Base-by-base conservation (phyloP, 2,797 vertebrate genomes). In the Molossus alvarezi region DNA sequence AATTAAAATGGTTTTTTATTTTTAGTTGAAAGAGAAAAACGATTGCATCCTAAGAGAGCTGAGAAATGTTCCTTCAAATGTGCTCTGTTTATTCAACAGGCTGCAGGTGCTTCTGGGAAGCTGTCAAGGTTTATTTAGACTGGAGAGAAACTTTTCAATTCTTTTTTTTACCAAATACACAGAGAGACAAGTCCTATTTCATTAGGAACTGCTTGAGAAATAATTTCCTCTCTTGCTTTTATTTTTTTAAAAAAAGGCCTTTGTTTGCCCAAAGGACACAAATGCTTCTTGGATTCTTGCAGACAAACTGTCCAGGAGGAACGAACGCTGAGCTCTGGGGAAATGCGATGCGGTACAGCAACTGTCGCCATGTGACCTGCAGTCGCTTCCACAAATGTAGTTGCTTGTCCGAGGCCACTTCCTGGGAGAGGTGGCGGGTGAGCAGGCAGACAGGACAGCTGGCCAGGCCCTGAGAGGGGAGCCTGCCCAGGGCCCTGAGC, bases 81-180 rank as follows among this genome's bases (percentile, higher is more conserved):
- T 86, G 81, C n/a, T 92, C 37, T 77, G 73, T 93, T 97, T 95
- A 94, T 85, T 84, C 92, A 82, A 91, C 60, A 82, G 90, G 73
- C 84, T 85, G 77, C 4, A 7, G 25, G 93, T 76, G 58, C 73
- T 96, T 87, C 73, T 94, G 79, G 76, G 37, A 95, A 92, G 77
- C 64, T 83, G 45, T 92, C 64, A 95, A 64, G 4, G 2, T 88
- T 80, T 94, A 82, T 82, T 90, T 91, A 95, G 33, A 41, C 41
- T 86, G 84, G 69, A 81, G 33, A 89, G 25, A 92, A 75, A 6
- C 8, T 62, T 79, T 88, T 72, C 8, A 20, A 51, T n/a, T 23
- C 41, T 53, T 29, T 62, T 62, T 45, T 80, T 64, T 23, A 67
- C 5, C 20, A 90, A 60, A 71, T 48, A 82, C 67, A 71, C 2